These are phyloP conservation scores for Phylloscopus trochilus DNA, from an alignment of 2,113 vertebrate genomes.

Conservation along the genomic window DNA sequence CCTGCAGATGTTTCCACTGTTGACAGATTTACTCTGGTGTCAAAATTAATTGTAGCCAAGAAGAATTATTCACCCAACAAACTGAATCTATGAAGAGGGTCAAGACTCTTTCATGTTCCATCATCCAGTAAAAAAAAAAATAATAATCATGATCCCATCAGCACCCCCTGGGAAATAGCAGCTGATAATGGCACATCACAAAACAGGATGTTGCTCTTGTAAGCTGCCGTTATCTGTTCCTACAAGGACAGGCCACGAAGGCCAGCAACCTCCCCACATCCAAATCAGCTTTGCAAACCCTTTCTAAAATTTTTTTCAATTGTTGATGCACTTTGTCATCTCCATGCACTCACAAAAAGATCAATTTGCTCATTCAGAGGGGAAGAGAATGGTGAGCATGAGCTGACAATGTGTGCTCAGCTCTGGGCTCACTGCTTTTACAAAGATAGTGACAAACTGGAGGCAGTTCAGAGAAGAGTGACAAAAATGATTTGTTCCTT, in stretches of 20 bases:
- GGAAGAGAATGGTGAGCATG: background rate
- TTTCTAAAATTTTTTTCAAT: background rate
- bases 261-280: background rate
- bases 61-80: conserved; percentile 23
- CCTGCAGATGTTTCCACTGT: background rate
- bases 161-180: background rate
- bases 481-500: conserved; percentile 20
- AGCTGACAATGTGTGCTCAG: background rate
- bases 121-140: background rate
- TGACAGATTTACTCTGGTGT: conserved; percentile 18
- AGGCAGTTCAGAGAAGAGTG: conserved; percentile 43
- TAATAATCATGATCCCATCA: background rate
- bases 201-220: background rate
- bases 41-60: conserved; percentile 23
- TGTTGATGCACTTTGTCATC: background rate
- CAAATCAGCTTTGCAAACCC: conserved; percentile 12
- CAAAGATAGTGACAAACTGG: conserved; percentile 6
- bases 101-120: conserved; percentile 17
- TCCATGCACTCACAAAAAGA: background rate
- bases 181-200: background rate
- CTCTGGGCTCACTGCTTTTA: background rate
- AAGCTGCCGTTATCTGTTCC: background rate
- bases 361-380: background rate
- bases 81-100: background rate
- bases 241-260: background rate